Evolutionary conservation across 1,140 invertebrate genomes (phyloP).

Genomic region (Dendrolimus kikuchii): DNA sequence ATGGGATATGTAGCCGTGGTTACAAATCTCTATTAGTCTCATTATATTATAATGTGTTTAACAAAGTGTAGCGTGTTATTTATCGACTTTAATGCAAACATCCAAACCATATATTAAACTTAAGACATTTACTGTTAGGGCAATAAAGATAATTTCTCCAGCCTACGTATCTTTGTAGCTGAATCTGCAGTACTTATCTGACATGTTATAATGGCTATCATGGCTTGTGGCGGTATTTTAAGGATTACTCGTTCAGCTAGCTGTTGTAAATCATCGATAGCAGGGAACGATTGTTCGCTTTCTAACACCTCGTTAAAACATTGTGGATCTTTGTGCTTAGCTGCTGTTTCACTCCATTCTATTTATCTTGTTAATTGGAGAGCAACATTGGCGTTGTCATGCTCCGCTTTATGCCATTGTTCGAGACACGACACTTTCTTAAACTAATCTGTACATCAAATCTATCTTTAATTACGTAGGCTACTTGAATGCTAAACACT

Average conservation of each 20-base stretch:
- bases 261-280: conserved; percentile 24
- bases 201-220: background rate
- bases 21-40: too few species aligned
- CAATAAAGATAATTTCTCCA: background rate
- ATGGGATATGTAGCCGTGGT: too few species aligned
- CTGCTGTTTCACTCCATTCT: conserved; percentile 37
- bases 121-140: background rate
- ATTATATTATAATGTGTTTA: too few species aligned
- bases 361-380: conserved; percentile 59
- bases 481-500: conserved; percentile 2
- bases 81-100: too few species aligned
- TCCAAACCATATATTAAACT: too few species aligned
- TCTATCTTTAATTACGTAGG: conserved; percentile 38
- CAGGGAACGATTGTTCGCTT: conserved; percentile 43
- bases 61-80: too few species aligned
- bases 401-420: conserved; percentile 51
- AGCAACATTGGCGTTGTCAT: conserved; percentile 40
- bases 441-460: conserved; percentile 43
- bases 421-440: conserved; percentile 52
- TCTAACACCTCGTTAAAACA: conserved; percentile 24
- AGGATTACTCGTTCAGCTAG: conserved; percentile 7
- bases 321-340: conserved; percentile 18
- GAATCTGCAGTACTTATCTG: conserved; percentile 2
- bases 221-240: conserved; percentile 3
- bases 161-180: too few species aligned